Conservation (phyloP, 2,888 invertebrate genomes). For the Polylopha cassiicola region DNA sequence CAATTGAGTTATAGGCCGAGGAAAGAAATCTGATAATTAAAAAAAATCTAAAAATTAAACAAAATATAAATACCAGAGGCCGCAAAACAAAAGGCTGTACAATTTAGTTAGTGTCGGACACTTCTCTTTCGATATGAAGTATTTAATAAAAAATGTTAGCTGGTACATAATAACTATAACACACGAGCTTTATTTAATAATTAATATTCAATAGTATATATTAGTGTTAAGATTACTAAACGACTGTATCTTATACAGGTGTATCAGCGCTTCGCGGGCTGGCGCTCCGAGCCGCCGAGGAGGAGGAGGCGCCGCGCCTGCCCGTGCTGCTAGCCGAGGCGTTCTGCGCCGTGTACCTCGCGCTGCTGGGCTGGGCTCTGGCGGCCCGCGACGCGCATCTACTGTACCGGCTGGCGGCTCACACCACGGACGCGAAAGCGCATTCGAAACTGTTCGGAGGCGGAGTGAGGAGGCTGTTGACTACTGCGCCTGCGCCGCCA, state of each 20-base stretch:
- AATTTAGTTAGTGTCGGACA: no score
- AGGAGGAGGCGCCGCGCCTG: constrained; percentile 93
- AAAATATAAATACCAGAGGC: no score
- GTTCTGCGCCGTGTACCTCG: constrained; percentile 94
- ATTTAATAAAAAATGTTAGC: no score
- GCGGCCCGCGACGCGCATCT: constrained; percentile 96
- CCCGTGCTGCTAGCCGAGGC: constrained; percentile 95
- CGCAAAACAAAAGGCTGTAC: no score
- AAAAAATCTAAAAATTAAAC: no score
- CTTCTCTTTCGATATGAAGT: background rate
- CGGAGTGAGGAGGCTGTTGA: constrained; percentile 89
- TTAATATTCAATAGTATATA: no score
- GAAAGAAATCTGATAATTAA: no score
- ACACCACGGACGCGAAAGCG: constrained; percentile 84
- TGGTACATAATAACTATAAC: no score
- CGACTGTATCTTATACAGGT: constrained; percentile 53
- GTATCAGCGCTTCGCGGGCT: constrained; percentile 95
- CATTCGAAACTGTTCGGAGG: constrained; percentile 94
- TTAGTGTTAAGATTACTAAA: background rate
- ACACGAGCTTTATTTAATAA: no score
- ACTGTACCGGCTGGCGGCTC: constrained; percentile 90
- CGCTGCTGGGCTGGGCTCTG: constrained; percentile 93
- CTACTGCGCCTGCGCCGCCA: constrained; percentile 82
- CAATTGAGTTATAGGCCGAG: no score
- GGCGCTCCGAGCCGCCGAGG: constrained; percentile 94